A percentile compares a stretch with the other conserved stretches of the same genome.
Evolutionary conservation across 2,113 vertebrate species (phyloP).

Genomic region (Smithornis capensis): DNA sequence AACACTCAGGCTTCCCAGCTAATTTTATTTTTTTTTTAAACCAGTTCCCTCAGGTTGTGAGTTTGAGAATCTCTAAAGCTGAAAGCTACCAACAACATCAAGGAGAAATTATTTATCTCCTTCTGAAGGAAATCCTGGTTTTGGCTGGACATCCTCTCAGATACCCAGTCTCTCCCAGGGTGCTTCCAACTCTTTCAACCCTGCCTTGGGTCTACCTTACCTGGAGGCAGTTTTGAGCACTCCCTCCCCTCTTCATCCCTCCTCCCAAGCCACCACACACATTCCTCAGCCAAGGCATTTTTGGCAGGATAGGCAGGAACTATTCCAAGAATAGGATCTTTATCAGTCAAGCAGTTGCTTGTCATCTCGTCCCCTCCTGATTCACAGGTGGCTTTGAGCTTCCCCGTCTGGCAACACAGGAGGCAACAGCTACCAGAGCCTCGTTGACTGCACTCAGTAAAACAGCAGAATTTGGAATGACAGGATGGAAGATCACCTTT

Average conservation of each 20-base stretch:
- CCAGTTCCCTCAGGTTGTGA: background rate
- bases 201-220: conserved; percentile 10
- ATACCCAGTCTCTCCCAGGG: background rate
- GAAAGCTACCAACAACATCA: background rate
- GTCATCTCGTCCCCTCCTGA: conserved; percentile 48
- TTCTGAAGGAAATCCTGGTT: background rate
- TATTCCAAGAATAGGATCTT: conserved; percentile 53
- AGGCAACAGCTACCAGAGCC: background rate
- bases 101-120: background rate
- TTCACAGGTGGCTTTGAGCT: conserved; percentile 41
- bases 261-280: background rate
- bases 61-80: background rate
- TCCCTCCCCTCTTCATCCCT: background rate
- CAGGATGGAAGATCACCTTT: background rate
- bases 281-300: conserved; percentile 40
- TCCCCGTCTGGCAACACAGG: conserved; percentile 29
- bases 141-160: background rate
- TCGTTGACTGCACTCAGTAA: background rate
- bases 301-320: conserved; percentile 53
- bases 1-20: background rate
- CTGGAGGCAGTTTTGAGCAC: background rate
- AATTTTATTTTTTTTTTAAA: background rate
- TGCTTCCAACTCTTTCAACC: background rate
- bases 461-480: conserved; percentile 1
- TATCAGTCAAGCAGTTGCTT: conserved; percentile 40